phyloP scores from a whole-genome alignment of 2,888 invertebrate genomes.

The Habroteleia sp. region DNA sequence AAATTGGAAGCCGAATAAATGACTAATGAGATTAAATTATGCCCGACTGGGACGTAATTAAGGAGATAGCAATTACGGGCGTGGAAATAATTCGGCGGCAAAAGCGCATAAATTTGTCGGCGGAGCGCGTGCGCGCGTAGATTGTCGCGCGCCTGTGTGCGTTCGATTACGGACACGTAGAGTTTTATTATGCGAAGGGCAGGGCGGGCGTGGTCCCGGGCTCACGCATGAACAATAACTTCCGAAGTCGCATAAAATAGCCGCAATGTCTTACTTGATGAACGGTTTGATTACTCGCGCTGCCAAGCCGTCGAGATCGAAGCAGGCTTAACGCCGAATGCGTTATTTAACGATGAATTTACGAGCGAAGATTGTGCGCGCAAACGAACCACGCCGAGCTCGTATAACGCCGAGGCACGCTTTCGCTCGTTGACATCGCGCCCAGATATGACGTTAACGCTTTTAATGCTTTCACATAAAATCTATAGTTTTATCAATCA shows the following conservation, averaged over 20 bases:
- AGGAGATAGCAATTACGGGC: background rate
- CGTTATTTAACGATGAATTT: slow-evolving; percentile 74
- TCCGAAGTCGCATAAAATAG: slow-evolving; percentile 73
- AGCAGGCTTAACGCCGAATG: slow-evolving; percentile 66
- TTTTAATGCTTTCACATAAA: background rate
- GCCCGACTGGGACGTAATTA: too few relatives aligned
- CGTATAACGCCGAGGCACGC: slow-evolving; percentile 9
- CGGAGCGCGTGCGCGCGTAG: slow-evolving; percentile 9
- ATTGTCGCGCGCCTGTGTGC: slow-evolving; percentile 2
- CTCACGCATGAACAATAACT: slow-evolving; percentile 75
- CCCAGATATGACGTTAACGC: slow-evolving; percentile 9
- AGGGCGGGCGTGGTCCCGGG: slow-evolving; percentile 71
- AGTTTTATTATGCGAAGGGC: slow-evolving; percentile 69
- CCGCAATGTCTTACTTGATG: slow-evolving; percentile 74
- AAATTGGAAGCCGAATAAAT: too few relatives aligned
- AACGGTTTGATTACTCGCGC: slow-evolving; percentile 72
- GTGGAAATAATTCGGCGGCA: slow-evolving; percentile 4
- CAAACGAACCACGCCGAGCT: slow-evolving; percentile 6
- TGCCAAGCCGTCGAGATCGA: slow-evolving; percentile 40
- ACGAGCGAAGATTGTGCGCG: slow-evolving; percentile 71
- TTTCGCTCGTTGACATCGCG: slow-evolving; percentile 13
- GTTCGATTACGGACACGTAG: slow-evolving; percentile 55
- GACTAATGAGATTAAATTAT: too few relatives aligned
- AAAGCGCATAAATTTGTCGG: slow-evolving; percentile 13
- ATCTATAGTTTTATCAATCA: background rate